Percentiles rank a stretch among this genome's conserved stretches.
Evolutionary conservation across 2,113 vertebrate species (phyloP).

Genomic region (Emydura subglobosa): DNA sequence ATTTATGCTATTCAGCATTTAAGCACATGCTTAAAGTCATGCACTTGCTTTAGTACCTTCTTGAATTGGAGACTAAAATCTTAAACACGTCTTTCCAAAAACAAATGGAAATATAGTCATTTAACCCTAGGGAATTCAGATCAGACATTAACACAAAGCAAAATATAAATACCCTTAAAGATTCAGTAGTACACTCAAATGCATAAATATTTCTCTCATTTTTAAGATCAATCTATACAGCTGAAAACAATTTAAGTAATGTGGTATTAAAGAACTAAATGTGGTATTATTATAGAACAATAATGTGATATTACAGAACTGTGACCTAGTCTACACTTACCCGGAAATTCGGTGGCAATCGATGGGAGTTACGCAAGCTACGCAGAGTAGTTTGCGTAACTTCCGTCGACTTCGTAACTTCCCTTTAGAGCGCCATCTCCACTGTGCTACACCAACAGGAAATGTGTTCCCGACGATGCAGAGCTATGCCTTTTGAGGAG

Average conservation of each 20-base stretch:
- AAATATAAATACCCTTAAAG: background rate
- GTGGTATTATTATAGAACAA: too few relatives aligned
- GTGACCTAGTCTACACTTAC: too few relatives aligned
- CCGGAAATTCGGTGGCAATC: too few relatives aligned
- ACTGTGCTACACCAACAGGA: too few relatives aligned
- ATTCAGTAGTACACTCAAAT: background rate
- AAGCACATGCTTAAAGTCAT: background rate
- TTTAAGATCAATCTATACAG: background rate
- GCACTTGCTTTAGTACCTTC: background rate
- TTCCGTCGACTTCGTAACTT: too few relatives aligned
- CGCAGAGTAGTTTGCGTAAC: too few relatives aligned
- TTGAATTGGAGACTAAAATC: background rate
- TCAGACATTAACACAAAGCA: background rate
- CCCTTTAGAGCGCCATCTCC: too few relatives aligned
- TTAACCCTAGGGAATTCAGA: background rate
- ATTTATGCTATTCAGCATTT: background rate
- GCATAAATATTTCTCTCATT: background rate
- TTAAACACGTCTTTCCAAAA: background rate
- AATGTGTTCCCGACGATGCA: too few relatives aligned
- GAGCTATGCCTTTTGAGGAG: too few relatives aligned
- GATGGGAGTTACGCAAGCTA: too few relatives aligned
- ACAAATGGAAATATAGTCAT: background rate
- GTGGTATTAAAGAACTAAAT: background rate
- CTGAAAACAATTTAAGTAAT: background rate
- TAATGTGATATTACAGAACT: too few relatives aligned